Evolutionary conservation across 2,888 invertebrate genomes (phyloP).

Genomic region (Hirtodrosophila trivittata): DNA sequence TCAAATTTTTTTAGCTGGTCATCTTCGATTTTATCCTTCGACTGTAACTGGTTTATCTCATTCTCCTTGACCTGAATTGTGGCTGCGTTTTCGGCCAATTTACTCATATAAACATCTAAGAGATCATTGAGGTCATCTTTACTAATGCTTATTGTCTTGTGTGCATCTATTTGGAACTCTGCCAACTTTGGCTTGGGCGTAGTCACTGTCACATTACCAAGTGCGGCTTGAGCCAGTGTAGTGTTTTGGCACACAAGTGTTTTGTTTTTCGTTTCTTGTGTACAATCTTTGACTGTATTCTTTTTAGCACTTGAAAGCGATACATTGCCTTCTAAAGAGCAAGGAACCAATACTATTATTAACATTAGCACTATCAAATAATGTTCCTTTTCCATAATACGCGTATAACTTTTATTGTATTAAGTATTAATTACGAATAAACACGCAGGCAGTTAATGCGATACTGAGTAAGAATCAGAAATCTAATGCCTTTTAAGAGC

Average conservation of each 20-base stretch:
- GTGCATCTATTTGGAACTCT: constrained; percentile 65
- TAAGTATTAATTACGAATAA: constrained; percentile 1
- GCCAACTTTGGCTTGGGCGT: constrained; percentile 49
- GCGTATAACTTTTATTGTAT: not conserved
- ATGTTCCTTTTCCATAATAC: constrained; percentile 23
- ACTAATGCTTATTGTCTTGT: constrained; percentile 62
- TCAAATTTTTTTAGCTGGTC: constrained; percentile 41
- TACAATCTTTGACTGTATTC: constrained; percentile 29
- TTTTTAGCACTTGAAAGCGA: constrained; percentile 25
- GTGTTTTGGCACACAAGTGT: constrained; percentile 29
- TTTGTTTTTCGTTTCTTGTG: constrained; percentile 33
- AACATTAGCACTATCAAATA: constrained; percentile 9
- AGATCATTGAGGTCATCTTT: constrained; percentile 64
- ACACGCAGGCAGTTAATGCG: constrained; percentile 2
- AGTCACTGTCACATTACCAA: constrained; percentile 31
- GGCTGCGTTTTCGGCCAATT: constrained; percentile 62
- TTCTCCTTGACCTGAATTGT: constrained; percentile 56
- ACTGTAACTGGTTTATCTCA: constrained; percentile 51
- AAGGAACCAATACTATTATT: constrained; percentile 17
- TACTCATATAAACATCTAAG: constrained; percentile 58
- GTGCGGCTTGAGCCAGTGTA: constrained; percentile 3
- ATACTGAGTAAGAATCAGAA: constrained; percentile 28
- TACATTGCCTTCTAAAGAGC: constrained; percentile 13
- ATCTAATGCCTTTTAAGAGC: constrained; percentile 31
- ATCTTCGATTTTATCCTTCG: constrained; percentile 36